Base-by-base conservation (phyloP, 2,888 invertebrate species). In the Diarsia brunnea region DNA sequence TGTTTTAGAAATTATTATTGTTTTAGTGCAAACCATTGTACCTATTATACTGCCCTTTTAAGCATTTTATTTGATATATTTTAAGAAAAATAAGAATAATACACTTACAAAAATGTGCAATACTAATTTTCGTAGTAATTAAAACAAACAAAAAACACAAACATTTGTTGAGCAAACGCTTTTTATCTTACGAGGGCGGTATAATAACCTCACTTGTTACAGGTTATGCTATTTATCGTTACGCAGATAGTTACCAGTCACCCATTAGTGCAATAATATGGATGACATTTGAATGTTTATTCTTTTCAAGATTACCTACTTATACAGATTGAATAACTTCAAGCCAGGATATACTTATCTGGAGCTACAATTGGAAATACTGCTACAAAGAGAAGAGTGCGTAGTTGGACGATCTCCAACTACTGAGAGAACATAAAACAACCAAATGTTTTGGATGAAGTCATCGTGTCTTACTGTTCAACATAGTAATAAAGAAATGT, bases 241-340 rank as follows among this genome's bases (percentile, higher is more conserved):
- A 79, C 70, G 69, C 73, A 61, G 47, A 78, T 79, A 69, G 61
- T 90, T 90, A 90, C 90, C 90, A 89, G 73, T 79, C 79, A 83
- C 80, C 86, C 83, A 73, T 66, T 76, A 87, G 90, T 90, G 90
- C 90, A 90, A 90, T 90, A 84, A 73, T 73, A 73, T 78, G 69
- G 65, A 72, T 77, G 38, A 61, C 71, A 78, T 80, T 79, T 69
- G 45, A 80, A 82, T 84, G 64, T 78, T 66, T 47, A 49, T 73
- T 78, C 38, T 64, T 64, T 60, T 73, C 19, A 73, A 76, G 43
- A 70, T 75, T 78, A 38, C 7, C 7, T 38, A 69, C 55, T 74
- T 63, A 69, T 65, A 70, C 21, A 51, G 49, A 69, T 69, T 43
- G n/a, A 31, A 58, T 67, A 11, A 19, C 65, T 58, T 51, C 45